Percentiles rank a stretch among this genome's conserved stretches.
Conservation (phyloP, 1,140 invertebrate genomes). For the Babylonia areolata region DNA sequence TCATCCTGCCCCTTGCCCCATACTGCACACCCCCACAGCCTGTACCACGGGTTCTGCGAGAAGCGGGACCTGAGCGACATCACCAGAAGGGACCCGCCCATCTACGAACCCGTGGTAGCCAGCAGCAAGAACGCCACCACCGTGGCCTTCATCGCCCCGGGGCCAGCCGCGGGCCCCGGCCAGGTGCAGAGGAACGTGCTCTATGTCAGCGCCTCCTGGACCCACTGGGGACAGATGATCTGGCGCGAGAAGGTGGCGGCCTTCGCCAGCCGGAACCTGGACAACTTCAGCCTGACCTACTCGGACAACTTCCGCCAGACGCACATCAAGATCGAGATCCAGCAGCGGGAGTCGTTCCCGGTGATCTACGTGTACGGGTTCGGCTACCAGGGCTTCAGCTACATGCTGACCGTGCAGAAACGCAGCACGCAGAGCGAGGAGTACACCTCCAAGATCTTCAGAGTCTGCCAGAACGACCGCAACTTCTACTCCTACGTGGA, state of each 20-base stretch:
- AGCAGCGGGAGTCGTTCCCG: conserved; percentile 63
- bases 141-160: conserved; percentile 97
- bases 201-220: conserved; percentile 97
- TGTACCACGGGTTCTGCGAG: conserved; percentile 92
- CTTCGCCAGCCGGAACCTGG: conserved; percentile 93
- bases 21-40: conserved; percentile 44
- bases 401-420: conserved; percentile 96
- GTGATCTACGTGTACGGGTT: conserved; percentile 98
- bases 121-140: conserved; percentile 96
- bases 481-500: conserved; percentile 99
- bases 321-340: conserved; percentile 50
- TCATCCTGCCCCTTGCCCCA: no score
- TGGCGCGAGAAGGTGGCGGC: conserved; percentile 91
- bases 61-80: conserved; percentile 93
- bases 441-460: conserved; percentile 94
- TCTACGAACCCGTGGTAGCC: conserved; percentile 93
- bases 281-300: conserved; percentile 92
- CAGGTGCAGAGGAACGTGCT: conserved; percentile 87
- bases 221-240: conserved; percentile 93
- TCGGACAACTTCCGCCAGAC: conserved; percentile 47
- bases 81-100: conserved; percentile 86
- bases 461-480: conserved; percentile 96
- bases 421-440: conserved; percentile 86
- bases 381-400: conserved; percentile 95
- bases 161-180: conserved; percentile 87